These are phyloP conservation scores for Dioctria rufipes DNA, from an alignment of 2,888 invertebrate genomes.

Conservation along the genomic window DNA sequence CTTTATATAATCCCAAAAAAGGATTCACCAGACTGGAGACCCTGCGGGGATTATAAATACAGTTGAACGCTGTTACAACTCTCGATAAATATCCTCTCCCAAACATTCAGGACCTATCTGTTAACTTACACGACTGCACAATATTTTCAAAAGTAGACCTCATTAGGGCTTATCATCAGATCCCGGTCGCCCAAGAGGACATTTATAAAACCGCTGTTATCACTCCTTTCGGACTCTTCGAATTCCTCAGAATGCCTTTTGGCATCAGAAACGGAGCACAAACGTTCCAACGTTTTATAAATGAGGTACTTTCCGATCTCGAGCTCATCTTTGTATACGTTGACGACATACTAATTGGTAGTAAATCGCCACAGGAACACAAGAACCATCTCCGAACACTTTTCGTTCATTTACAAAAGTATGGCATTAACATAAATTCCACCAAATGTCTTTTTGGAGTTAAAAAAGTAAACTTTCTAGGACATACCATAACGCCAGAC, in stretches of 20 bases:
- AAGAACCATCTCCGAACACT: too few species aligned
- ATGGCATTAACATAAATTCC: too few species aligned
- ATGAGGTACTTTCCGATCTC: too few species aligned
- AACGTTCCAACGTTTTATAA: too few species aligned
- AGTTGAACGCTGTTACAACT: conserved; percentile 45
- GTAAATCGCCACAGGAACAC: too few species aligned
- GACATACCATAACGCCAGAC: too few species aligned
- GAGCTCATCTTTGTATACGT: too few species aligned
- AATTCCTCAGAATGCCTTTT: conserved; percentile 64
- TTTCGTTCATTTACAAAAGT: too few species aligned
- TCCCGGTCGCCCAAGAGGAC: conserved; percentile 64
- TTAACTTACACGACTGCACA: conserved; percentile 33
- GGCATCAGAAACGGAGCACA: conserved; percentile 62
- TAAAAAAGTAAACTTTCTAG: too few species aligned
- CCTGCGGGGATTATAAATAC: conserved; percentile 31
- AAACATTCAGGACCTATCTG: conserved; percentile 48
- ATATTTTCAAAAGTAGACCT: conserved; percentile 62
- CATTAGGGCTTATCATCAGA: conserved; percentile 65
- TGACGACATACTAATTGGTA: too few species aligned
- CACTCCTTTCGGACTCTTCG: conserved; percentile 66
- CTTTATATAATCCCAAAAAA: conserved; percentile 62
- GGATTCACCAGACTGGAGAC: conserved; percentile 15
- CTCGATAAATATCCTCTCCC: conserved; percentile 49
- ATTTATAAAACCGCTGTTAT: conserved; percentile 66
- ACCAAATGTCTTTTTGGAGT: too few species aligned